These are phyloP conservation scores for Saxidomus purpurata DNA, from an alignment of 1,140 invertebrate genomes.

Conservation along the genomic window DNA sequence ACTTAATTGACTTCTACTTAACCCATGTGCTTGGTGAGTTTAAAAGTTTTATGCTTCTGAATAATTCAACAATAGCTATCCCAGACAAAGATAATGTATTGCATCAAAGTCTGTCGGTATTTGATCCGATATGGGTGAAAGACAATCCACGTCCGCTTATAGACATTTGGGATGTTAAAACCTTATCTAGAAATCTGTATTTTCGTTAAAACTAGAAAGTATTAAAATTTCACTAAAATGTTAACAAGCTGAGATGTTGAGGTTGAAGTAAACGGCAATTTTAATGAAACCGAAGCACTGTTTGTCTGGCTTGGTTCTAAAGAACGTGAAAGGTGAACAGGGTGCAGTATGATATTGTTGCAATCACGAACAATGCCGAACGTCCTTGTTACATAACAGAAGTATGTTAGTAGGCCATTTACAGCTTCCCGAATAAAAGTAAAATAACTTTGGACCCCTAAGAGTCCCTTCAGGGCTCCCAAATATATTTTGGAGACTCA, in stretches of 20 bases:
- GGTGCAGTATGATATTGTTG: background rate
- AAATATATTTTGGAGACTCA: too few species aligned
- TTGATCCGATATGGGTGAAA: background rate
- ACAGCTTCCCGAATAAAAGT: too few species aligned
- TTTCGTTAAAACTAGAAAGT: background rate
- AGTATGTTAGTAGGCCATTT: too few species aligned
- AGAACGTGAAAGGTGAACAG: background rate
- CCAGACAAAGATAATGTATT: background rate
- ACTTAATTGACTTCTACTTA: background rate
- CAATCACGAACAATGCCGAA: too few species aligned
- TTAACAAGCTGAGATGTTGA: background rate
- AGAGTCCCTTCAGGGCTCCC: too few species aligned
- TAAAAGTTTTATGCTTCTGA: background rate
- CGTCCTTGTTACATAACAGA: too few species aligned
- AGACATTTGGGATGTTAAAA: background rate
- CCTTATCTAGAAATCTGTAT: background rate
- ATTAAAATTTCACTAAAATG: background rate
- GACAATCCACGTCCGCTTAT: background rate
- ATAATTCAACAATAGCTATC: background rate
- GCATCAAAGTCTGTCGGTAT: background rate
- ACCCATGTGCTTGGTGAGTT: background rate
- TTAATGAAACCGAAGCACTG: background rate
- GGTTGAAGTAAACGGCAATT: background rate
- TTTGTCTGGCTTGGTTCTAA: background rate
- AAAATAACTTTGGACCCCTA: too few species aligned